Percentiles rank a stretch among this genome's conserved stretches.
phyloP scores from a whole-genome alignment of 2,888 invertebrate genomes.

The Acronicta alni region DNA sequence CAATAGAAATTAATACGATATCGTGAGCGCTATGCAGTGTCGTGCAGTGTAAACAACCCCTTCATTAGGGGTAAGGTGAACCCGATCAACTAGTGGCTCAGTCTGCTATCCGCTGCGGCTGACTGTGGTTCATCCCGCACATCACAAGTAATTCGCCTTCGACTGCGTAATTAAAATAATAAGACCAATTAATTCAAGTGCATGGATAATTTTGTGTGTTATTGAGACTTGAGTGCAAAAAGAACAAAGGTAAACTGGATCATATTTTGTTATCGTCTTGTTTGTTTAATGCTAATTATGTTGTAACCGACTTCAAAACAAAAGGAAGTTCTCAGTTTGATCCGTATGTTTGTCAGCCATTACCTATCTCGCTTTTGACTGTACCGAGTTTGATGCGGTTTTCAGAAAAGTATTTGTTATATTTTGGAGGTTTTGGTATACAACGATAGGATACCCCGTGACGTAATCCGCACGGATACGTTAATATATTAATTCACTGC shows the following conservation, averaged over 20 bases:
- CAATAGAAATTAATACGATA: neutral
- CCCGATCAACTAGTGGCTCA: slow-evolving; percentile 76
- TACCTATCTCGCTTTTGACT: too few relatives aligned
- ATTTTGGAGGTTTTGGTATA: too few relatives aligned
- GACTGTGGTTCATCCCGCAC: slow-evolving; percentile 41
- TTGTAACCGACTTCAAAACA: too few relatives aligned
- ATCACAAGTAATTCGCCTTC: neutral
- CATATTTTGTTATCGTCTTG: too few relatives aligned
- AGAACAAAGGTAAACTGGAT: slow-evolving; percentile 17
- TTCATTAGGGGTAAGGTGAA: slow-evolving; percentile 70
- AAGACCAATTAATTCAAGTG: neutral
- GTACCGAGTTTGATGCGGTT: too few relatives aligned
- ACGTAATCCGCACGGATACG: too few relatives aligned
- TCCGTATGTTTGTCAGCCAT: too few relatives aligned
- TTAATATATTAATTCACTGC: too few relatives aligned
- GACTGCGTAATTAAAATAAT: neutral
- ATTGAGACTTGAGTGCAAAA: neutral
- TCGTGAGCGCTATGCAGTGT: slow-evolving; percentile 42
- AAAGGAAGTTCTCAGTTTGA: too few relatives aligned
- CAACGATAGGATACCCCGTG: too few relatives aligned
- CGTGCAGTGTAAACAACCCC: slow-evolving; percentile 63
- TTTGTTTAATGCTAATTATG: too few relatives aligned
- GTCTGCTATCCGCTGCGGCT: slow-evolving; percentile 65
- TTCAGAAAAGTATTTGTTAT: too few relatives aligned
- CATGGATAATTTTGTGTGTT: slow-evolving; percentile 5